Percentiles rank a stretch among this genome's conserved stretches.
Evolutionary conservation across 2,113 vertebrate genomes (phyloP).

Genomic region (Gnathonemus echidnorhynchus): DNA sequence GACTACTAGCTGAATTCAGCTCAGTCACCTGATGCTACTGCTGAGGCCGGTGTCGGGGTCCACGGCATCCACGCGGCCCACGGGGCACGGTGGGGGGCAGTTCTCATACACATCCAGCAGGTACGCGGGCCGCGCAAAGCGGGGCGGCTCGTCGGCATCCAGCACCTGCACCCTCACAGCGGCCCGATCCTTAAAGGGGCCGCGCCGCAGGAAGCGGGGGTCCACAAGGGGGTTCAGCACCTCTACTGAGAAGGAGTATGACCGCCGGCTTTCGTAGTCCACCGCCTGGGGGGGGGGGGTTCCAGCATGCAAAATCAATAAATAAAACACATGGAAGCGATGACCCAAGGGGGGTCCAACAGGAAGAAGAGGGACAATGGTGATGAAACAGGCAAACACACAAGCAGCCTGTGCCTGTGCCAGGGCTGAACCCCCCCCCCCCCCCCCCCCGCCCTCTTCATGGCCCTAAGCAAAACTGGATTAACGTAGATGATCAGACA

Average conservation of each 20-base stretch:
- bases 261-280: slow-evolving; percentile 75
- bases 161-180: slow-evolving; percentile 69
- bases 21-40: slow-evolving; percentile 70
- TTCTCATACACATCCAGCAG: slow-evolving; percentile 76
- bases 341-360: background rate
- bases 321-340: background rate
- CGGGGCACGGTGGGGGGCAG: slow-evolving; percentile 63
- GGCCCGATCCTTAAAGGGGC: slow-evolving; percentile 79
- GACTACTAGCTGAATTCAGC: background rate
- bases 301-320: background rate
- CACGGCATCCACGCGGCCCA: slow-evolving; percentile 67
- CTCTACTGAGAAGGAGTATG: slow-evolving; percentile 79
- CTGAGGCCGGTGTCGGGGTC: slow-evolving; percentile 76
- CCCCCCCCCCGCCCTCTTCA: too few relatives aligned
- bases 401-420: too few relatives aligned
- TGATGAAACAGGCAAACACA: background rate
- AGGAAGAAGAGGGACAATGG: too few relatives aligned
- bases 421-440: too few relatives aligned
- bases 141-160: slow-evolving; percentile 77
- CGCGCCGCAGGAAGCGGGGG: slow-evolving; percentile 74
- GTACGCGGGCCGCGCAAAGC: slow-evolving; percentile 69
- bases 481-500: too few relatives aligned
- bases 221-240: slow-evolving; percentile 81
- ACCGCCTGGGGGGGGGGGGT: slow-evolving; percentile 54
- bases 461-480: too few relatives aligned